Conservation (phyloP, 1,140 invertebrate species). For the Harlomillsia oculata region DNA sequence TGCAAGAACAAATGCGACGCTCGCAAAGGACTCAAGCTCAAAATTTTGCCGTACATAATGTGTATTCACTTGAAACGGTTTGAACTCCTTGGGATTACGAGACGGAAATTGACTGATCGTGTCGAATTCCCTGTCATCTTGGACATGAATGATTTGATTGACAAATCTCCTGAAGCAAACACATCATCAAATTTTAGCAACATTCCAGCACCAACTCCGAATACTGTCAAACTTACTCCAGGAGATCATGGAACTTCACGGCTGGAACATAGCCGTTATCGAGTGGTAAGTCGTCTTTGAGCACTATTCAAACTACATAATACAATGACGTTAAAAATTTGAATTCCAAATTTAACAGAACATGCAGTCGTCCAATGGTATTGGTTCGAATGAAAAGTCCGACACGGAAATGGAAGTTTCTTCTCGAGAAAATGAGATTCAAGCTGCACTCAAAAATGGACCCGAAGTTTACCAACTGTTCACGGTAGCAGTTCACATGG, state of each 20-base stretch:
- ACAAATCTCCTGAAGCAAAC: conserved; percentile 23
- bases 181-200: neutral
- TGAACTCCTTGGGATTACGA: conserved; percentile 89
- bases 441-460: conserved; percentile 40
- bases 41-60: conserved; percentile 76
- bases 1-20: conserved; percentile 84
- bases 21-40: conserved; percentile 82
- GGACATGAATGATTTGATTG: conserved; percentile 64
- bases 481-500: conserved; percentile 88
- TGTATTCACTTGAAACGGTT: conserved; percentile 83
- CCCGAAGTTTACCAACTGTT: conserved; percentile 80
- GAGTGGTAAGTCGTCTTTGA: neutral
- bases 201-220: neutral
- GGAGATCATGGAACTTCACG: neutral
- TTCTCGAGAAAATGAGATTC: neutral
- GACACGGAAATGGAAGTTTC: conserved; percentile 43
- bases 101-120: conserved; percentile 46
- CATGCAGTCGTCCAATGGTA: neutral
- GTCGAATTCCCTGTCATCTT: conserved; percentile 74
- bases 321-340: neutral
- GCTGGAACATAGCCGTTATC: neutral
- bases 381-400: conserved; percentile 41
- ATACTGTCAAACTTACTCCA: neutral
- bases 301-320: too few relatives aligned
- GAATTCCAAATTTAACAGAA: neutral